Base-by-base conservation (phyloP, 1,140 invertebrate species). In the Periplaneta americana region DNA sequence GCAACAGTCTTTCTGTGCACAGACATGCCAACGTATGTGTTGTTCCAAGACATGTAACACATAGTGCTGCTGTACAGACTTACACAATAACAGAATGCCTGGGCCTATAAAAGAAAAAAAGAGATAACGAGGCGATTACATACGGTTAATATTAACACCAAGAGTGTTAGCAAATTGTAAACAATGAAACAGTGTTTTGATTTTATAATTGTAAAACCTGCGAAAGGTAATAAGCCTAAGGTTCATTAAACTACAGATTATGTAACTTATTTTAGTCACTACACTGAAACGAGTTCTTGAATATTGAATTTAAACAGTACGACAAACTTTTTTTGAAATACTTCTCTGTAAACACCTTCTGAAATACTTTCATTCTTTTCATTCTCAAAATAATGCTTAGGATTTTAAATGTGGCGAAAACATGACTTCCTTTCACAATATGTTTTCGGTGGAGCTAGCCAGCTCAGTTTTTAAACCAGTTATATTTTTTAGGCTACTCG, bases 61-160 rank as follows among this genome's bases (percentile, higher is more conserved):
- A 80, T 32, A 80, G 22, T 81, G 36, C 37, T 34, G 75, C 76
- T 82, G 76, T 36, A 77, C 75, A 78, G 76, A 82, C 82, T 82
- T 82, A 82, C 82, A 82, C 74, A 82, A 82, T 80, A 18, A 39
- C 48, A 66, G 48, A 80, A 34, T 82, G 79, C 31, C 82, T 79
- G 78, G 82, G 82, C 82, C 82, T 82, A 82, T 77, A 82, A 82
- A 82, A 75, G 74, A 82, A 82, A 74, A 82, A 79, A 80, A 82
- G 37, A 80, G 74, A 82, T 74, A 82, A 82, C 75, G 17, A 78
- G 81, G 75, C 76, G 31, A 81, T 80, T 74, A 48, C 36, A 80
- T n/a, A 35, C 74, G 15, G 66, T 74, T 80, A 75, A 75, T 80
- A 37, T 37, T n/a, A 78, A 78, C 35, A 76, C 48, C n/a, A n/a